phyloP scores from a whole-genome alignment of 1,140 invertebrate genomes.

The Orchestia grillus region DNA sequence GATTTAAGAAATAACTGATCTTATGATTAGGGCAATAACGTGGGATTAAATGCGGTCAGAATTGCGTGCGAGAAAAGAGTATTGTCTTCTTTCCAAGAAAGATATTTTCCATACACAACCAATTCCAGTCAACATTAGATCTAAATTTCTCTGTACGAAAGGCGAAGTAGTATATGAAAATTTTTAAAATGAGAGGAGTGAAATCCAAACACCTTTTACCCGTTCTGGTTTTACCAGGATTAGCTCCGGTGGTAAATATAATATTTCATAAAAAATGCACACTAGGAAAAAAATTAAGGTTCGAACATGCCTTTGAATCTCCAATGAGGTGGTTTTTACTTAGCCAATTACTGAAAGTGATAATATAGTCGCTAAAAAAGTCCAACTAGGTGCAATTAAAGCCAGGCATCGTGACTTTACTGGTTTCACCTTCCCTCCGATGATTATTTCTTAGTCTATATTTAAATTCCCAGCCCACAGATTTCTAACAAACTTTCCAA shows the following conservation, averaged over 20 bases:
- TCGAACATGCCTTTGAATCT: not conserved
- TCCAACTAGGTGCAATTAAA: not conserved
- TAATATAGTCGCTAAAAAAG: not conserved
- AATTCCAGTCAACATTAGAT: no score
- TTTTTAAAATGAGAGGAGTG: no score
- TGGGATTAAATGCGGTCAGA: no score
- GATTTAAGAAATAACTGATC: no score
- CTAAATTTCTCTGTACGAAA: no score
- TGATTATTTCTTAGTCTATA: constrained; percentile 56
- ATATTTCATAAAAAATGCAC: not conserved
- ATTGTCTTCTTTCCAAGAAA: no score
- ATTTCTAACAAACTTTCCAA: not conserved
- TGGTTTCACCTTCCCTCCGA: not conserved
- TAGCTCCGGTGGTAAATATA: not conserved
- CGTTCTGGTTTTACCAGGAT: not conserved
- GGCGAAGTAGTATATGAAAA: no score
- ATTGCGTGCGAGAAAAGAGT: no score
- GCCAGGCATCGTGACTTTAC: not conserved
- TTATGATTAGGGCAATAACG: no score
- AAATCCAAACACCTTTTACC: no score
- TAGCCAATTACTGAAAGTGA: not conserved
- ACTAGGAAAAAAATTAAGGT: not conserved
- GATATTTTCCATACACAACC: no score
- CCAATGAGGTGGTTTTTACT: not conserved
- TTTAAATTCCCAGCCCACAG: constrained; percentile 14